phyloP scores from a whole-genome alignment of 2,113 vertebrate species.

The Percina caprodes region DNA sequence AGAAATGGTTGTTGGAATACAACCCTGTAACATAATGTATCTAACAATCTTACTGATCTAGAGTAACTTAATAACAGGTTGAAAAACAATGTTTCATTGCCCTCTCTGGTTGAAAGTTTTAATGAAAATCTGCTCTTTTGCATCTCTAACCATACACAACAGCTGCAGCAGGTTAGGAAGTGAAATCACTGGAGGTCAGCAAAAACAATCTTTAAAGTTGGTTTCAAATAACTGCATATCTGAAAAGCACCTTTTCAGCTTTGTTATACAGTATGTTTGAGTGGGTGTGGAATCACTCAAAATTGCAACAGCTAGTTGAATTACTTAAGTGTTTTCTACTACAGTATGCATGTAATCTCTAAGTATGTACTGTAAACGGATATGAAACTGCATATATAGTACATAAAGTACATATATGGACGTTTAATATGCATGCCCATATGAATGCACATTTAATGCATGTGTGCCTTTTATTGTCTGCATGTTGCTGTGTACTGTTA shows the following conservation, averaged over 20 bases:
- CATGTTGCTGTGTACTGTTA: not conserved
- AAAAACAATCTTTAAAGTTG: conserved; percentile 14
- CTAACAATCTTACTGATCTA: not conserved
- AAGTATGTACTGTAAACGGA: conserved; percentile 7
- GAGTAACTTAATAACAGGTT: too few species aligned
- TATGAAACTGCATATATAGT: not conserved
- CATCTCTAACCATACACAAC: not conserved
- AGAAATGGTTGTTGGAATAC: not conserved
- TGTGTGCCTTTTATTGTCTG: conserved; percentile 7
- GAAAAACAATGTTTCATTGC: not conserved
- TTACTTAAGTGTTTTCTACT: conserved; percentile 16
- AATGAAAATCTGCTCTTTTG: not conserved
- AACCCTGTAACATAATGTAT: not conserved
- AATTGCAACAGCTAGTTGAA: conserved; percentile 3
- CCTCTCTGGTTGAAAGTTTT: not conserved
- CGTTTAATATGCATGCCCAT: conserved; percentile 2
- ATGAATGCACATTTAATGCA: not conserved
- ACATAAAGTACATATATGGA: not conserved
- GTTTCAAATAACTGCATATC: not conserved
- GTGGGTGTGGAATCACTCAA: not conserved
- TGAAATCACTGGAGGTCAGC: not conserved
- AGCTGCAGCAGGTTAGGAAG: not conserved
- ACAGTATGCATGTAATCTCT: not conserved
- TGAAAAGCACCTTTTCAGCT: not conserved
- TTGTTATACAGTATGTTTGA: conserved; percentile 1